These are phyloP conservation scores for Heterodera schachtii DNA, from an alignment of 1,140 invertebrate genomes.

Conservation along the genomic window DNA sequence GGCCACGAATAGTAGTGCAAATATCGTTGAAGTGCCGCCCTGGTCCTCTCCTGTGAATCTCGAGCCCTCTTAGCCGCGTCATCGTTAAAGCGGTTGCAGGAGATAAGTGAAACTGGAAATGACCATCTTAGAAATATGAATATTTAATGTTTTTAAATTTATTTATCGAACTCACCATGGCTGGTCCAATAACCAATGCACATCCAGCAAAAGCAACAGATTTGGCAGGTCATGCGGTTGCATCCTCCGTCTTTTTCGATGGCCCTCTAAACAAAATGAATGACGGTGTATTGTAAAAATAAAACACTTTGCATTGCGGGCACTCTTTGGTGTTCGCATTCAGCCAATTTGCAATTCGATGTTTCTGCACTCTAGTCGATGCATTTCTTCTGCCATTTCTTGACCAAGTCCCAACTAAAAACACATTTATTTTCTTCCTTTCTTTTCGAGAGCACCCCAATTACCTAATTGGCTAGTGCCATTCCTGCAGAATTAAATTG, in stretches of 20 bases:
- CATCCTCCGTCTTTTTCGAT: constrained; percentile 75
- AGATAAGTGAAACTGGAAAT: constrained; percentile 65
- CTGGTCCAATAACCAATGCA: constrained; percentile 98
- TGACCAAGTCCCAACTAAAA: constrained; percentile 80
- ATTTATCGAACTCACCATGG: constrained; percentile 74
- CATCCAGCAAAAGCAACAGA: constrained; percentile 97
- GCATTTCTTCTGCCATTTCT: constrained; percentile 98
- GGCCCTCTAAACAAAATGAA: constrained; percentile 40
- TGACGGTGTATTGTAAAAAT: not conserved
- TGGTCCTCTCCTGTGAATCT: constrained; percentile 87
- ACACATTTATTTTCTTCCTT: no score
- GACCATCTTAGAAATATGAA: not conserved
- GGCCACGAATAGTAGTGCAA: constrained; percentile 98
- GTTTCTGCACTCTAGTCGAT: constrained; percentile 99
- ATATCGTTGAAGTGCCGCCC: constrained; percentile 87
- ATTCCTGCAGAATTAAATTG: constrained; percentile 74
- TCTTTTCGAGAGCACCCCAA: no score
- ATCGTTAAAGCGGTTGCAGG: constrained; percentile 96
- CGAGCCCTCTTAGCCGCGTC: constrained; percentile 91
- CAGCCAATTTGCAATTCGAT: constrained; percentile 98
- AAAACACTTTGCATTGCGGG: constrained; percentile 53
- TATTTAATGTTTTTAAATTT: no score
- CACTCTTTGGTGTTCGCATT: constrained; percentile 91
- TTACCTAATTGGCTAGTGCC: constrained; percentile 90
- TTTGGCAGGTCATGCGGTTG: constrained; percentile 99